Percentiles rank a stretch among this genome's conserved stretches.
phyloP scores from a whole-genome alignment of 2,113 vertebrate genomes.

The Ailuropoda melanoleuca region DNA sequence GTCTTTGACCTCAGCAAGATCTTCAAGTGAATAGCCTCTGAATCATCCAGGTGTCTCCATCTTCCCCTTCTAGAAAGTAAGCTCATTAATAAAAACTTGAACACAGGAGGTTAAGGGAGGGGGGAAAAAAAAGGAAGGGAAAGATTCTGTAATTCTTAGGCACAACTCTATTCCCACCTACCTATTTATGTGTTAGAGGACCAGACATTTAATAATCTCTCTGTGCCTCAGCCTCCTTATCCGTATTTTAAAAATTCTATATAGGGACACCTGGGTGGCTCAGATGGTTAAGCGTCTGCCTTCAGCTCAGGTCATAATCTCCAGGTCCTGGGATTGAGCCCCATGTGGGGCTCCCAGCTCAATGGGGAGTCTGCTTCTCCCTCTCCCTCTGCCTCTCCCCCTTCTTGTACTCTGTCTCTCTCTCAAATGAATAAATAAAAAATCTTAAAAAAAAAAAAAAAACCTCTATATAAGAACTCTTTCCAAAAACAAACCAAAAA shows the following conservation, averaged over 20 bases:
- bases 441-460: too few relatives aligned
- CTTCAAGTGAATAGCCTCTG: constrained; percentile 86
- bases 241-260: not conserved
- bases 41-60: not conserved
- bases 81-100: not conserved
- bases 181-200: not conserved
- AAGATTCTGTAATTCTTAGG: not conserved
- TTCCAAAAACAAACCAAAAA: not conserved
- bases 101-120: not conserved
- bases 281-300: too few relatives aligned
- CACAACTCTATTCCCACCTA: not conserved
- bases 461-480: not conserved
- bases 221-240: not conserved
- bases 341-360: too few relatives aligned
- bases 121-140: not conserved
- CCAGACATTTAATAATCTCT: not conserved
- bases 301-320: too few relatives aligned
- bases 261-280: too few relatives aligned
- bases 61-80: not conserved
- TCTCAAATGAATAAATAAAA: too few relatives aligned
- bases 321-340: too few relatives aligned
- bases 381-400: too few relatives aligned
- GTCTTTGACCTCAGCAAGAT: constrained; percentile 88
- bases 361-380: too few relatives aligned
- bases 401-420: too few relatives aligned